Base-by-base conservation (phyloP, 2,888 invertebrate species). In the Fragum sueziense region DNA sequence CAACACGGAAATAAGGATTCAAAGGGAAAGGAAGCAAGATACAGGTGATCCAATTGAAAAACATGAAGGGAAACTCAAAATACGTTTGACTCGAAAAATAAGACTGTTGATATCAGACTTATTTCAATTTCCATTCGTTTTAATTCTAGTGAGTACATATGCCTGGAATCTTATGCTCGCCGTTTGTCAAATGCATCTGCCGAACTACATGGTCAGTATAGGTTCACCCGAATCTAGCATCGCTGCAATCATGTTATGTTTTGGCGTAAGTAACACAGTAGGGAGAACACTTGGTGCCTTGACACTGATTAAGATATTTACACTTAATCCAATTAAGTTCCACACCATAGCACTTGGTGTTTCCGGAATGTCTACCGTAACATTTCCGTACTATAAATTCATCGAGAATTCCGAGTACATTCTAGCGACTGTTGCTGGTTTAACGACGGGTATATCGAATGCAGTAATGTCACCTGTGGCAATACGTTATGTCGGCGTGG, bases 381-480 rank as follows among this genome's bases (percentile, higher is more conserved):
- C 68, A 0, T 84, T 80, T 51, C 84, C 78, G 2, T 68, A 61
- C 9, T 84, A 76, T 54, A 73, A 75, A 22, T 33, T 29, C 34
- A 29, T 73, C 17, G 29, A 27, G 20, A 29, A 37, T 20, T 57
- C 70, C 0, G 62, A 74, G 27, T 79, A 75, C 33, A 33, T 68
- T 6, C 76, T 74, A 22, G 73, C 79, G 7, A 71, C 70, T 14
- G 27, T 76, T 0, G 37, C 70, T n/a, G 86, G 86, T n/a, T 25
- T 86, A 11, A 81, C 75, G 37, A 78, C 80, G 2, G 84, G 82
- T 14, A 70, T 70, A 20, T 79, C 82, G 27, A 84, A 79, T 67
- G 76, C 84, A 2, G n/a, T 86, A 0, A 70, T 78, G 69, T 78
- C 81, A 4, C 86, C 84, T 1, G 76, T 86, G 9, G 61, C 81